Evolutionary conservation across 2,113 vertebrate genomes (phyloP).

Genomic region (Ahaetulla prasina): DNA sequence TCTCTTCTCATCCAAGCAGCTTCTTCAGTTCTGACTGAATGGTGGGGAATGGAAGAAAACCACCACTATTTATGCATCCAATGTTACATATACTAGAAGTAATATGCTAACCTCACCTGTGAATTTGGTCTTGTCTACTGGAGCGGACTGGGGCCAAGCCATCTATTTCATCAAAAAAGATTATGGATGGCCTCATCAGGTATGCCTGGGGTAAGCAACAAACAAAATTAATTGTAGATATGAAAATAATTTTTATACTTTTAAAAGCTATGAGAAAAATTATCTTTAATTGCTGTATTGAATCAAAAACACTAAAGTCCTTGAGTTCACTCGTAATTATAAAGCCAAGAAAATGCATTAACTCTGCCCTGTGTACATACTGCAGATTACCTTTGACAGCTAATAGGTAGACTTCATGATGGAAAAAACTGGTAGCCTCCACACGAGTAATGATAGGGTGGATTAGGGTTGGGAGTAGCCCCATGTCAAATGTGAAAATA

Average conservation of each 20-base stretch:
- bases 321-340: background rate
- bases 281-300: background rate
- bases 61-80: background rate
- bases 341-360: background rate
- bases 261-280: background rate
- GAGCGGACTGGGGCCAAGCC: conserved; percentile 98
- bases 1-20: background rate
- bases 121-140: conserved; percentile 98
- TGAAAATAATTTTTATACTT: background rate
- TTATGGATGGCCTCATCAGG: conserved; percentile 98
- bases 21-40: background rate
- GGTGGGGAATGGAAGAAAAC: background rate
- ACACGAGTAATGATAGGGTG: background rate
- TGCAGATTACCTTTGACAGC: background rate
- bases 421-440: background rate
- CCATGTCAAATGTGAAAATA: background rate
- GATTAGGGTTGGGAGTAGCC: background rate
- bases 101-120: conserved; percentile 79
- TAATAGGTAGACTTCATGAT: background rate
- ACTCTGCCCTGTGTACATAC: background rate
- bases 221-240: background rate
- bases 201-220: conserved; percentile 77
- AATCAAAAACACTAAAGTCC: background rate
- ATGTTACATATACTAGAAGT: background rate
- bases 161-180: conserved; percentile 99